Evolutionary conservation across 1,140 invertebrate genomes (phyloP), one percentile per base, ranked within the genome.

Genomic region (Drosophila kikkawai): DNA sequence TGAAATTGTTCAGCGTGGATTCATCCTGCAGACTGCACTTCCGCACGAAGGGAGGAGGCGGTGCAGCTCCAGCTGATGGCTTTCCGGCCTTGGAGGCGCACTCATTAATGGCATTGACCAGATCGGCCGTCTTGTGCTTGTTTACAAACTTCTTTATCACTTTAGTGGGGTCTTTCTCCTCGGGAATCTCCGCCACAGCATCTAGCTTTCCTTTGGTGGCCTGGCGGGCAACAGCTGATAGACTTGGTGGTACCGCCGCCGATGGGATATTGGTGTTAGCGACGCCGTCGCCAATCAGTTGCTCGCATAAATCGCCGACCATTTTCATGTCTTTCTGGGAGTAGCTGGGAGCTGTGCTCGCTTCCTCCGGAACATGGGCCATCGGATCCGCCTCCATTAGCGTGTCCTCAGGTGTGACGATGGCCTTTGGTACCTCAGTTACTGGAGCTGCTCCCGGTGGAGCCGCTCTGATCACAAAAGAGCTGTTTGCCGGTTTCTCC

Each of bases 1-100:
- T 92, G 39, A 93, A 91, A 61, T 92, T 92, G 63, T 91, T 92
- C 11, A 92, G 64, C 9, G 91, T 80, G 75, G 91, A 60, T 88
- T 94, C 82, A 85, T 92, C 88, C 92, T 94, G 80, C 56, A 93
- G 57, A 58, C 91, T 93, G 53, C 91, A 91, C 68, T 93, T 92
- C 11, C 91, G 79, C 6, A 92, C 75, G 47, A 92, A 92, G 2
- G 76, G 48, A 42, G 75, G 58, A 32, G 78, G 50, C 19, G 12
- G 53, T 13, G 8, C 19, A 47, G 67, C 19, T n/a, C 51, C 42
- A n/a, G 45, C 15, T n/a, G 53, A 17, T 9, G 51, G 42, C 9
- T n/a, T 29, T 19, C 55, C 36, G 5, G 51, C 50, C 37, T 88
- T 87, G 59, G 59, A 76, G 36, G 74, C 78, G 41, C 80, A 78